These are phyloP conservation scores for Ectropis crepuscularia DNA, from an alignment of 2,888 invertebrate species.

Conservation along the genomic window DNA sequence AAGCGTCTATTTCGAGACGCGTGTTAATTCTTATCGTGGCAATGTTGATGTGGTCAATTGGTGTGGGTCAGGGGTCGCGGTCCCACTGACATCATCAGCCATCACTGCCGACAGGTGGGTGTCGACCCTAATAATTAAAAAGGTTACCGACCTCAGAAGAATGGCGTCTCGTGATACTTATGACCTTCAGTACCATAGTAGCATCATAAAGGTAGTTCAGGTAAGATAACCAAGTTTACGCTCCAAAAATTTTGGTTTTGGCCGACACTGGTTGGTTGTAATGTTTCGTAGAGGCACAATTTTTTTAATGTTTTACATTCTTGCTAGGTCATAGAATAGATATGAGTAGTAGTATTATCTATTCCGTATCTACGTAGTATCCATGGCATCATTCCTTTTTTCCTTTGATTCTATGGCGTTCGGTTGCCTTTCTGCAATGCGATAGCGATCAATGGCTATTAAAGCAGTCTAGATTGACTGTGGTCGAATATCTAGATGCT, in stretches of 20 bases:
- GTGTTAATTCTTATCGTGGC: constrained; percentile 50
- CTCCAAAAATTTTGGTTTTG: constrained; percentile 9
- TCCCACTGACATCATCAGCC: constrained; percentile 51
- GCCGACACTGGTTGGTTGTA: not conserved
- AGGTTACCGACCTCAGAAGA: constrained; percentile 46
- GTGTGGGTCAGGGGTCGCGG: constrained; percentile 52
- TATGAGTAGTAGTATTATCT: too few relatives aligned
- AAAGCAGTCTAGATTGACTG: too few relatives aligned
- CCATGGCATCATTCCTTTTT: too few relatives aligned
- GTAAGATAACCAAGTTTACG: constrained; percentile 4
- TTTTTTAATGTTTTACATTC: too few relatives aligned
- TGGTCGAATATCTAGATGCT: too few relatives aligned
- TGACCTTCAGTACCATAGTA: constrained; percentile 34
- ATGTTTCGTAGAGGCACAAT: too few relatives aligned
- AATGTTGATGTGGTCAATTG: constrained; percentile 46
- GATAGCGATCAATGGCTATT: too few relatives aligned
- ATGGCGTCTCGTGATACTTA: constrained; percentile 22
- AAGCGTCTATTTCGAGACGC: constrained; percentile 42
- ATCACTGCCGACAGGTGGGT: constrained; percentile 46
- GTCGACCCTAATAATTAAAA: constrained; percentile 50
- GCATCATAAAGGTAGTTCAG: constrained; percentile 23
- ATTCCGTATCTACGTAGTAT: too few relatives aligned
- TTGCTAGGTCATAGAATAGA: too few relatives aligned
- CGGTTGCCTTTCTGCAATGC: too few relatives aligned
- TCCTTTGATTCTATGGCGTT: too few relatives aligned